Conservation (phyloP, 1,140 invertebrate species). For the Papilio polyxenes region DNA sequence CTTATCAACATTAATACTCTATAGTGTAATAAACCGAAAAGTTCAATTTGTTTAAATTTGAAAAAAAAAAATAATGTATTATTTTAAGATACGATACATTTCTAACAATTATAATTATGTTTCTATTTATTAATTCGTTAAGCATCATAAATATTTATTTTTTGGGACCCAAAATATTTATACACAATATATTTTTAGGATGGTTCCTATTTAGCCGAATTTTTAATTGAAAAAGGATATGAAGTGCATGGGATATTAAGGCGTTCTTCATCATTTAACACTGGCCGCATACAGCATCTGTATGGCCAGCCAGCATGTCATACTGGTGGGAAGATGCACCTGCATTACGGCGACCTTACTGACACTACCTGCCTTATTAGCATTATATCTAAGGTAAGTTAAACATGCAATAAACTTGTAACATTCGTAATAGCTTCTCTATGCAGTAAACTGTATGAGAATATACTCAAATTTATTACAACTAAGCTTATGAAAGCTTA, state of each 20-base stretch:
- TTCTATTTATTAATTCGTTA: too few species aligned
- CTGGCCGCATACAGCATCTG: slow-evolving; percentile 96
- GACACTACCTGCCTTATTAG: slow-evolving; percentile 98
- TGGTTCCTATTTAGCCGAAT: slow-evolving; percentile 99
- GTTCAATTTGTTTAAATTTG: not conserved
- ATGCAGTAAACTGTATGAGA: too few species aligned
- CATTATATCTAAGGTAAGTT: slow-evolving; percentile 88
- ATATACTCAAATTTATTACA: too few species aligned
- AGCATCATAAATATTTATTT: not conserved
- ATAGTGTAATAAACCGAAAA: not conserved
- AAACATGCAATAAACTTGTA: not conserved
- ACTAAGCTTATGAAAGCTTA: not conserved
- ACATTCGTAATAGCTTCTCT: not conserved
- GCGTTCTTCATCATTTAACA: slow-evolving; percentile 98
- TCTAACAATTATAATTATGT: too few species aligned
- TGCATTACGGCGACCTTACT: slow-evolving; percentile 99
- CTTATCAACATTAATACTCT: not conserved
- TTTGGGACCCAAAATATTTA: not conserved
- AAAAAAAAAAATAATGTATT: not conserved
- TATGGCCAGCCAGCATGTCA: slow-evolving; percentile 94
- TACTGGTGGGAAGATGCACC: slow-evolving; percentile 91
- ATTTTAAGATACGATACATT: not conserved
- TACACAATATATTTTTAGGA: slow-evolving; percentile 85
- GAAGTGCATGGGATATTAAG: slow-evolving; percentile 98
- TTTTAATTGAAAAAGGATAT: slow-evolving; percentile 96